Conservation (phyloP, 2,888 invertebrate genomes). For the Phlogophora meticulosa region DNA sequence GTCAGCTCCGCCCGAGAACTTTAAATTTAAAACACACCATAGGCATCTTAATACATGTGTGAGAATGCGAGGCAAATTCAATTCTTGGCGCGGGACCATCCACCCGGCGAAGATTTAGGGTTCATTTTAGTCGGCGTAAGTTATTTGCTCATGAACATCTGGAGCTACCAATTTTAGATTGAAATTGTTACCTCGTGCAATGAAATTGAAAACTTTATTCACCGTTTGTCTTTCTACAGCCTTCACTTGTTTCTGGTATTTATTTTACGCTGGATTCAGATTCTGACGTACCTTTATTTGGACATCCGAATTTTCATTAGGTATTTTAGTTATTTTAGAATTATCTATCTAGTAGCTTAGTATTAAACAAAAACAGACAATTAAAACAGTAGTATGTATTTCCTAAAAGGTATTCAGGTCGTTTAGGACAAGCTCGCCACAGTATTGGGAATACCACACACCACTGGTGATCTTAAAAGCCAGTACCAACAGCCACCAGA, state of each 20-base stretch:
- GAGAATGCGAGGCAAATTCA: constrained; percentile 83
- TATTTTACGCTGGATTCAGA: constrained; percentile 30
- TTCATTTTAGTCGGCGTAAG: constrained; percentile 86
- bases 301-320: constrained; percentile 2
- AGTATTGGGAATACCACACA: too few relatives aligned
- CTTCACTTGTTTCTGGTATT: constrained; percentile 49
- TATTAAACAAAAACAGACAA: too few relatives aligned
- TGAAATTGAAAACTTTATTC: constrained; percentile 78
- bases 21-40: constrained; percentile 67
- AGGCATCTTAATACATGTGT: constrained; percentile 69
- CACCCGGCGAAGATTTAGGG: constrained; percentile 85
- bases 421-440: too few relatives aligned
- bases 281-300: constrained; percentile 24
- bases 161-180: constrained; percentile 83
- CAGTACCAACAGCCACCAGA: too few relatives aligned
- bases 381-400: not conserved
- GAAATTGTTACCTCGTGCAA: constrained; percentile 80
- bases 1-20: constrained; percentile 51
- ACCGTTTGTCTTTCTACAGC: constrained; percentile 57
- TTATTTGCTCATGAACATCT: constrained; percentile 89
- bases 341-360: not conserved
- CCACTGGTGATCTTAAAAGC: too few relatives aligned
- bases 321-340: constrained; percentile 5
- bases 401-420: not conserved
- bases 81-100: constrained; percentile 86